Conservation (phyloP, 2,113 vertebrate species). For the Hucho hucho region DNA sequence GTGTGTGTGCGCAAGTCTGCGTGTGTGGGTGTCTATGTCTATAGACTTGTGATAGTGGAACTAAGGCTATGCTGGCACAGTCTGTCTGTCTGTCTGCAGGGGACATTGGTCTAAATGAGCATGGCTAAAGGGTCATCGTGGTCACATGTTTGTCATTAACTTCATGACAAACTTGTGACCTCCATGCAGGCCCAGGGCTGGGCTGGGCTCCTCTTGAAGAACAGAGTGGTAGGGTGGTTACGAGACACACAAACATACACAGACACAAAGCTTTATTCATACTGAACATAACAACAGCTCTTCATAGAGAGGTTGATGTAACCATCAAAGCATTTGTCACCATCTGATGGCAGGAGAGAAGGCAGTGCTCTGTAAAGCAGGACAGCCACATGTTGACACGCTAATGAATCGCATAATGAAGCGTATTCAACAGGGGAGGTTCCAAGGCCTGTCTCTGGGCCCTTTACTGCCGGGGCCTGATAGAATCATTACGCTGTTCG, state of each 20-base stretch:
- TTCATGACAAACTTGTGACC: conserved; percentile 5
- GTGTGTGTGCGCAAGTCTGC: neutral
- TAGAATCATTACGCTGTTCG: neutral
- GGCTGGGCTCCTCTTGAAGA: neutral
- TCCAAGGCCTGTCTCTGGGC: neutral
- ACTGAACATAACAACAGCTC: neutral
- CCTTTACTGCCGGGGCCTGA: neutral
- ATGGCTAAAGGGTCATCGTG: conserved; percentile 17
- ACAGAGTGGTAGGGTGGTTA: neutral
- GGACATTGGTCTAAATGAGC: neutral
- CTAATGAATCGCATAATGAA: neutral
- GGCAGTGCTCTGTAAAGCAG: neutral
- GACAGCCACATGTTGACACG: neutral
- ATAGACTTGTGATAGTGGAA: neutral
- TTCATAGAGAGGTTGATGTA: too few species aligned
- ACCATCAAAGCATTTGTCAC: neutral
- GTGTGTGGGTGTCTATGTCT: neutral
- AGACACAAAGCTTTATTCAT: neutral
- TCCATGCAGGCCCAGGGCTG: neutral
- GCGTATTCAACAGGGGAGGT: neutral
- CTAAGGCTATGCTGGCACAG: neutral
- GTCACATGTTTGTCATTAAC: conserved; percentile 4
- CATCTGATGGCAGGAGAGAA: neutral
- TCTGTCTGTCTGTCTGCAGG: neutral
- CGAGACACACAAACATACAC: neutral